Evolutionary conservation across 2,888 invertebrate species (phyloP), one percentile per base, ranked within the genome.

Genomic region (Cheilosia scutellata): DNA sequence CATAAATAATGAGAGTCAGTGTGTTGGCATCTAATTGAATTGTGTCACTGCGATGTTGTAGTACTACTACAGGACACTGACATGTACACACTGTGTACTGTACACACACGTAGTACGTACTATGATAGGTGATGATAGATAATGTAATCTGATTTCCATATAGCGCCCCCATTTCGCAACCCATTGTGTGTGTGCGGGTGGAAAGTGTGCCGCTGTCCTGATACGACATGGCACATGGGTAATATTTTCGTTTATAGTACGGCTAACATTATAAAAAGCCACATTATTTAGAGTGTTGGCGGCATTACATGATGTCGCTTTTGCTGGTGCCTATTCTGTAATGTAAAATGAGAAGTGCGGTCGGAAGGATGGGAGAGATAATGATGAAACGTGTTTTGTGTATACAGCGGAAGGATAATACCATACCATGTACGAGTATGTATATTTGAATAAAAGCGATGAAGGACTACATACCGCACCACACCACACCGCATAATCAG

Each of bases 251-350:
- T 80, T 84, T 80, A 71, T 65, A 60, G 33, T 49, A 70, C 70
- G 70, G 71, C 80, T 76, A 80, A 71, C 80, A 75, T 75, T 60
- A 75, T 76, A 84, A 84, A 84, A 84, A 84, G 80, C 80, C 84
- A 71, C 84, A 84, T 84, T 84, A 84, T 76, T 75, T 71, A 84
- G 80, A 80, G 84, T 84, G 84, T 80, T 65, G 79, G 80, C 40
- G 71, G 65, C 71, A 60, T 84, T 70, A 75, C 79, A 76, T 71
- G 70, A 51, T 53, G 82, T 71, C 71, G 76, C 63, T 70, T 53
- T 63, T 53, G 66, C 29, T 16, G 37, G 25, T 51, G 51, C 25
- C 53, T 53, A 31, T 31, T n/a, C 29, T 57, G 31, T 47, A 47
- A 40, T 51, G 58, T 58, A 47, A 49, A 66, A 66, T 40, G 40